Base-by-base conservation (phyloP, 1,140 invertebrate genomes). In the Battus philenor region DNA sequence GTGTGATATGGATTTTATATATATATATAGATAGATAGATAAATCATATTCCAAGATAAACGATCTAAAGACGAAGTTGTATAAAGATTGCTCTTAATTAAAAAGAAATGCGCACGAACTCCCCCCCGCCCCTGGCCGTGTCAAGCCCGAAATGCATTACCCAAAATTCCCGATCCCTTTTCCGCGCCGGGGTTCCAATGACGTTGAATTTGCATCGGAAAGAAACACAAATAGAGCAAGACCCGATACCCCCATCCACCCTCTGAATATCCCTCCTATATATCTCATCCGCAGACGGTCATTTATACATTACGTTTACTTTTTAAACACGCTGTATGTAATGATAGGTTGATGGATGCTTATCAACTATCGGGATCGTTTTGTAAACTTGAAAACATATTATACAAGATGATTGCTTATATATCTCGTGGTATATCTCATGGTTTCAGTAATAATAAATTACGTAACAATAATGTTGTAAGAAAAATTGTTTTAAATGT, bases 151-250 rank as follows among this genome's bases (percentile, higher is more conserved):
- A 59, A 63, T 65, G 58, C 64, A 75, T 73, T 73, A 75, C 63
- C 50, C 59, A 72, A 75, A 65, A 64, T 75, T 77, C 67, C 61
- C 75, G 61, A 74, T 78, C 71, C 56, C 66, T 68, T 71, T 71
- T 61, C 59, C 62, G 50, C 50, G 53, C 62, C 47, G 50, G 63
- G 64, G 56, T 59, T 43, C 51, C 51, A 38, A 51, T 59, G 61
- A 60, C 57, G 65, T 55, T 43, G 65, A 71, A 75, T 79, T 75
- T 79, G 75, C 75, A 73, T 71, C 60, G 68, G 61, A 75, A 77
- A 77, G 73, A 78, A 78, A 66, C 50, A 56, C 51, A 79, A 81
- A 81, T 72, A 79, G 73, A 75, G 58, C 64, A 68, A 70, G 63
- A 58, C 44, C 27, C 44, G 36, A 45, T 33, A 13, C 36, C 47